phyloP scores from a whole-genome alignment of 2,888 invertebrate genomes.

The Rhopalosiphum nymphaeae region DNA sequence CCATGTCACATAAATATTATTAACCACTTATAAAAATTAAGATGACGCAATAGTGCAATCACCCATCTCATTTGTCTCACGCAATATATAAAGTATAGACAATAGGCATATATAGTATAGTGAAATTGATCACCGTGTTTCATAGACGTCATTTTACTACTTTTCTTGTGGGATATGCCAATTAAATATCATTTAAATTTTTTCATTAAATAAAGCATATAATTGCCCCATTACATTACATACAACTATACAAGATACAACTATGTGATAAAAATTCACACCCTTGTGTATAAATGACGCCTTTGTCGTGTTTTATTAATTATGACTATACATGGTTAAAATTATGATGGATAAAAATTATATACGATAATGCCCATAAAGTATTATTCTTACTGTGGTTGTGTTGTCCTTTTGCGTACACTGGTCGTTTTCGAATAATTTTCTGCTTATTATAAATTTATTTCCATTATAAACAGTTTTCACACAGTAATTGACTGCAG shows the following conservation, averaged over 20 bases:
- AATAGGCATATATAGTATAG: neutral
- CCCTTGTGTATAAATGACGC: no score
- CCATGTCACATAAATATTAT: neutral
- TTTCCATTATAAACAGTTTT: constrained; percentile 33
- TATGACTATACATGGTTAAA: no score
- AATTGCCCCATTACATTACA: no score
- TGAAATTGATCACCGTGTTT: neutral
- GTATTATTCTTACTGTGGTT: neutral
- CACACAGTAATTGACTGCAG: neutral
- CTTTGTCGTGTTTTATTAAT: no score
- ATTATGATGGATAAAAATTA: neutral
- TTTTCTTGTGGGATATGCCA: no score
- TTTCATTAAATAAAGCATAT: no score
- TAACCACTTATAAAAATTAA: neutral
- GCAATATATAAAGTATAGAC: neutral
- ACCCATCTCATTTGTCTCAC: neutral
- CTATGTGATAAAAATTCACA: no score
- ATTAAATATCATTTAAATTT: no score
- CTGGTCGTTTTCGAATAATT: constrained; percentile 52
- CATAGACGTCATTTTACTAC: no score
- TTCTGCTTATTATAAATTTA: constrained; percentile 54
- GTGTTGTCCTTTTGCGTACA: neutral
- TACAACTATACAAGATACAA: no score
- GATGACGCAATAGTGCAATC: neutral
- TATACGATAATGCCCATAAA: neutral